Evolutionary conservation across 2,797 vertebrate genomes (phyloP), one percentile per base, ranked within the genome.

Genomic region (Myripristis jacobus): DNA sequence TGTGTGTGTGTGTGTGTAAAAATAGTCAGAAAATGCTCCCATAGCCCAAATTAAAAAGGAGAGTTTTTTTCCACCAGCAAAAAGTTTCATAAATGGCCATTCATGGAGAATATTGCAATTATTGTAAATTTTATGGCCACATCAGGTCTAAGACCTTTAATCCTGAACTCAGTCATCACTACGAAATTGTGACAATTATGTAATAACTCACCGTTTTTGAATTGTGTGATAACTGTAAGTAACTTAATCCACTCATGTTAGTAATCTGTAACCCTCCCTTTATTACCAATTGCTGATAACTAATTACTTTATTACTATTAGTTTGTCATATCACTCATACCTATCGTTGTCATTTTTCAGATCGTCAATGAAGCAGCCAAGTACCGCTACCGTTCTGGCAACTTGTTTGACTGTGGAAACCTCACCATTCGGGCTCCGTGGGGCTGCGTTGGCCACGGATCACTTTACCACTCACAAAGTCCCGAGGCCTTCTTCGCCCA

Each of bases 341-440:
- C 77, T 11, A 3, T 31, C 36, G 44, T 56, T 36, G 18, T 87
- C 8, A 75, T 38, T 81, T 85, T 77, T 6, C 80, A 99, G 98
- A 98, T 99, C 67, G 97, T 99, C 77, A 99, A 99, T 0, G 98
- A 99, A 93, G 98, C 98, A 24, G 98, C 98, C 59, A 99, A 99
- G 82, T 98, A 99, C 63, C 96, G 98, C 57, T 99, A 99, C 80
- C 96, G 98, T 19, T 99, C 98, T 5, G 98, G 97, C 24, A 96
- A 99, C 88, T 75, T 99, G 80, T 99, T 94, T 48, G 96, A 99
- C 74, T 99, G 97, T 52, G 98, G 98, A 24, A 97, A 89, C 79
- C 95, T 99, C 81, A 99, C 98, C 46, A 98, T 99, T 67, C 94
- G 98, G 54, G 94, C 98, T 25, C 98, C 98, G 0, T 99, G 97